Conservation (phyloP, 2,797 vertebrate species). For the Sebastiscus albofasciatus region DNA sequence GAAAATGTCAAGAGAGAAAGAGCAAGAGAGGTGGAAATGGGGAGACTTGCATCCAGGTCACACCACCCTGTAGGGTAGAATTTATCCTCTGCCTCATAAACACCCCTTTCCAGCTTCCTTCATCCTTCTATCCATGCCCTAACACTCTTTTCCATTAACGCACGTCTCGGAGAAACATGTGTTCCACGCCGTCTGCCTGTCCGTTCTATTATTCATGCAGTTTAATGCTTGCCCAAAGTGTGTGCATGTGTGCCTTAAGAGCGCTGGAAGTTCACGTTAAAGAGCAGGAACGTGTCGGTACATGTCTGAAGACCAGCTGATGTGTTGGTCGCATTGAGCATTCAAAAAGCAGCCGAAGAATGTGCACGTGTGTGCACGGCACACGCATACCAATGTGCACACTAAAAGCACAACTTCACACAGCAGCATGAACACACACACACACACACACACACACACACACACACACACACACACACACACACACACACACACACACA, state of each 20-base stretch:
- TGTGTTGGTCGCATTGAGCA: conserved; percentile 39
- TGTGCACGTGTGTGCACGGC: background rate
- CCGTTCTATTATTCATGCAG: conserved; percentile 80
- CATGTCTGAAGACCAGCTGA: conserved; percentile 51
- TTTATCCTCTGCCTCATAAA: conserved; percentile 55
- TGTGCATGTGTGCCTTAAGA: conserved; percentile 47
- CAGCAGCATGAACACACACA: conserved; percentile 3
- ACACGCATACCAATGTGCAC: conserved; percentile 21
- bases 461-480: conserved; percentile 13
- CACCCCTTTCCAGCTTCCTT: conserved; percentile 30
- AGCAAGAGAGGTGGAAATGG: conserved; percentile 36
- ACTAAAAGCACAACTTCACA: conserved; percentile 50
- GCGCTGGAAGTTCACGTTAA: conserved; percentile 55
- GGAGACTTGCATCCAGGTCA: conserved; percentile 67
- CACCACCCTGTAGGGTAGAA: conserved; percentile 60
- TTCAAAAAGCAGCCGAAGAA: conserved; percentile 6
- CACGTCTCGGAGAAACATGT: conserved; percentile 68
- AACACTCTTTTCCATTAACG: conserved; percentile 74
- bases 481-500: conserved; percentile 10
- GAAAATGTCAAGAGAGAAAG: conserved; percentile 35
- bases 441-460: conserved; percentile 24
- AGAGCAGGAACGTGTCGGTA: conserved; percentile 51
- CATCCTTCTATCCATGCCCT: conserved; percentile 41
- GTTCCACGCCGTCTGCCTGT: conserved; percentile 66
- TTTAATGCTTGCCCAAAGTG: conserved; percentile 69